Evolutionary conservation across 2,888 invertebrate genomes (phyloP).

Genomic region (Apantesis nais): DNA sequence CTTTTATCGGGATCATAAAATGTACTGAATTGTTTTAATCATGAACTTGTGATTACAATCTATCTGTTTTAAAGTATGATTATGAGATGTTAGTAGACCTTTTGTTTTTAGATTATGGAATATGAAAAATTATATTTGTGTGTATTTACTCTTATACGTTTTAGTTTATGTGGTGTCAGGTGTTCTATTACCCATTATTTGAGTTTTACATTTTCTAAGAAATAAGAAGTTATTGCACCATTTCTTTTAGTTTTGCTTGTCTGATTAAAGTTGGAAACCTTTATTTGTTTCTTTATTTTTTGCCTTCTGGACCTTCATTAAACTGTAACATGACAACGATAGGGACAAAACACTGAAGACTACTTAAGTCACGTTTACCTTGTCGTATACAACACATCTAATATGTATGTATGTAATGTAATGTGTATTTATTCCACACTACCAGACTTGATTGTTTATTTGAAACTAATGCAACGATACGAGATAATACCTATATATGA

Average conservation of each 20-base stretch:
- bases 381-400: too few relatives aligned
- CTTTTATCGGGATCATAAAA: conserved; percentile 54
- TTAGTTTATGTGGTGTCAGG: conserved; percentile 42
- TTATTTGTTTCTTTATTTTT: conserved; percentile 28
- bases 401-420: too few relatives aligned
- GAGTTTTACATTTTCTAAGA: conserved; percentile 56
- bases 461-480: too few relatives aligned
- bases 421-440: too few relatives aligned
- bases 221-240: conserved; percentile 64
- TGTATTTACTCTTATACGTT: conserved; percentile 48
- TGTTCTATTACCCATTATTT: conserved; percentile 50
- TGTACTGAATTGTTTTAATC: conserved; percentile 75
- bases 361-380: too few relatives aligned
- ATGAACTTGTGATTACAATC: conserved; percentile 80
- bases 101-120: conserved; percentile 65
- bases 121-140: conserved; percentile 55
- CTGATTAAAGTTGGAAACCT: conserved; percentile 65
- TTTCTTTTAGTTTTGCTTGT: conserved; percentile 75
- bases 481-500: too few relatives aligned
- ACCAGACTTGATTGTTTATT: too few relatives aligned
- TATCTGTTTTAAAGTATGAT: conserved; percentile 76
- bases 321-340: too few relatives aligned
- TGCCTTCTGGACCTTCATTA: neutral
- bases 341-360: too few relatives aligned
- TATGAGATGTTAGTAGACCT: conserved; percentile 67